Evolutionary conservation across 1,140 invertebrate species (phyloP), one percentile per base, ranked within the genome.

Genomic region (Sarcophaga peregrina): DNA sequence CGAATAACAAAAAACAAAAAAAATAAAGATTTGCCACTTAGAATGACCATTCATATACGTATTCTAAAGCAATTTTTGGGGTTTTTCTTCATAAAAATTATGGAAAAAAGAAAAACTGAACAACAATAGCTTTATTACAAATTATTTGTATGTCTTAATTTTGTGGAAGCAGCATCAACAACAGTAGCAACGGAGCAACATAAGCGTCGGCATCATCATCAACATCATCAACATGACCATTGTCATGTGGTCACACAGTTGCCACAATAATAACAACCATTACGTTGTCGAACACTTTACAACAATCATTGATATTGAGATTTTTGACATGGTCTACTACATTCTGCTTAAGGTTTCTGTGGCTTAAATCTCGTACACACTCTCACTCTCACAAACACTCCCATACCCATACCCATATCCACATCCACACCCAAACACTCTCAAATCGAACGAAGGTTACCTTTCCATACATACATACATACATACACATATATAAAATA

Each of bases 291-390:
- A 20, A 68, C 62, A 68, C 62, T 68, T 20, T 25, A 20, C 62
- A 68, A 68, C 62, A 68, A 68, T 68, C 62, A 68, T 68, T 68
- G 20, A 68, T 68, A 68, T 68, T 68, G 20, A 17, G 17, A 68
- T 68, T 68, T 37, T 68, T 68, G 62, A 68, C 62, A 68, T 25
- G 17, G 1, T 68, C 62, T 68, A 37, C 25, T 37, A 37, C 25
- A 1, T 4, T 37, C 25, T 20, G 3, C 13, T 58, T 58, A 68
- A 25, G 62, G 17, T 68, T 68, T 25, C 54, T 62, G 10, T 25
- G 15, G 62, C 8, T 62, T 68, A 68, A 68, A 68, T 68, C 17
- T 37, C 25, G 25, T 37, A 37, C 25, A 37, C 25, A 37, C 25
- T 37, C 25, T 37, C 4, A 9, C n/a, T 6, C 11, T 15, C n/a